Evolutionary conservation across 2,888 invertebrate species (phyloP).

Genomic region (Chymomyza fuscimana): DNA sequence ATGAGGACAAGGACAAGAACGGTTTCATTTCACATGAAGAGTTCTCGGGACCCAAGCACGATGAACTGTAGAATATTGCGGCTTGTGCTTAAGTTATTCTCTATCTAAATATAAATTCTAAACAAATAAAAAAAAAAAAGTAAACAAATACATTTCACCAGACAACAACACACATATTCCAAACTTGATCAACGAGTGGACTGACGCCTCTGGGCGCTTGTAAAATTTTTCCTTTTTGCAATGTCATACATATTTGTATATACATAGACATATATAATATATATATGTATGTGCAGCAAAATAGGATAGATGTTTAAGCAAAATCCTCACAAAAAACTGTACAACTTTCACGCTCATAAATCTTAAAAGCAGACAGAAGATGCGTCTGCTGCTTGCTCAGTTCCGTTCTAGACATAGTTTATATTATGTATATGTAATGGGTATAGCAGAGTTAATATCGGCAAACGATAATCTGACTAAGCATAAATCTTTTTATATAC

Average conservation of each 20-base stretch:
- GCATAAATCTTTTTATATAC: constrained; percentile 58
- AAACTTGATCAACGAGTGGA: constrained; percentile 38
- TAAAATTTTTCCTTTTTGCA: constrained; percentile 21
- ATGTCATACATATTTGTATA: constrained; percentile 53
- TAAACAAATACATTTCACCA: constrained; percentile 16
- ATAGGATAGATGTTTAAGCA: constrained; percentile 4
- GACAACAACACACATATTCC: constrained; percentile 35
- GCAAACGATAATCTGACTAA: not conserved
- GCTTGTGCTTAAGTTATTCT: constrained; percentile 63
- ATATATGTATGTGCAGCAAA: not conserved
- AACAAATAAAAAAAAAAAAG: constrained; percentile 31
- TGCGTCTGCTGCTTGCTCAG: not conserved
- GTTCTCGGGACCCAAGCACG: constrained; percentile 98
- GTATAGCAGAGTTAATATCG: constrained; percentile 10
- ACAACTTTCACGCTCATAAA: not conserved
- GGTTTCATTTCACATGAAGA: constrained; percentile 97
- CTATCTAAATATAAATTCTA: constrained; percentile 1
- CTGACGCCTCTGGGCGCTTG: constrained; percentile 36
- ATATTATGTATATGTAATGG: constrained; percentile 39
- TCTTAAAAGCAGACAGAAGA: not conserved
- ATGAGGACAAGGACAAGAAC: constrained; percentile 97
- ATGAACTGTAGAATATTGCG: constrained; percentile 87
- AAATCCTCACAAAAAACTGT: not conserved
- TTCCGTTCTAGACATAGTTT: constrained; percentile 38
- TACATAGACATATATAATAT: constrained; percentile 19